phyloP scores from a whole-genome alignment of 1,140 invertebrate species.

The Dermatophagoides farinae region DNA sequence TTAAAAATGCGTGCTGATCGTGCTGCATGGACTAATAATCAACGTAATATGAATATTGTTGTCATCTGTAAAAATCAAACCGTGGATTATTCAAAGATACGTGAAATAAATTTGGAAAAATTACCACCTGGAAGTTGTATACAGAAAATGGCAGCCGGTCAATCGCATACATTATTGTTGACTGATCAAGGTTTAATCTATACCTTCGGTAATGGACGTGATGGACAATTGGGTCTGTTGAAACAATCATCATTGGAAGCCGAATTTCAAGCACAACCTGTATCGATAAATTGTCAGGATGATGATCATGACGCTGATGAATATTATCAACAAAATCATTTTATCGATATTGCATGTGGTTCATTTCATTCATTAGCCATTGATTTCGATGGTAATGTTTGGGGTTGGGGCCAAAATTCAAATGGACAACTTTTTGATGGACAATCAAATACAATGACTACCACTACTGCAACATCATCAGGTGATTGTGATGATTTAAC shows the following conservation, averaged over 20 bases:
- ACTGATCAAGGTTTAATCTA: constrained; percentile 41
- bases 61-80: too few relatives aligned
- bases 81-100: not conserved
- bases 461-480: not conserved
- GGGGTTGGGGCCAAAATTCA: constrained; percentile 42
- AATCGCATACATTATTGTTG: constrained; percentile 42
- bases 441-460: not conserved
- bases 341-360: constrained; percentile 21
- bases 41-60: not conserved
- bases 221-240: constrained; percentile 46
- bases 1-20: constrained; percentile 2
- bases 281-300: not conserved
- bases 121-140: constrained; percentile 2
- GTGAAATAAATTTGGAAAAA: not conserved
- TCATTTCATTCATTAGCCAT: constrained; percentile 25
- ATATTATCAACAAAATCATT: constrained; percentile 22
- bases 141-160: constrained; percentile 39
- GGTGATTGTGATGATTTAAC: not conserved
- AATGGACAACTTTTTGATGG: constrained; percentile 28
- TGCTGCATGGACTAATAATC: not conserved
- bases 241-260: constrained; percentile 17
- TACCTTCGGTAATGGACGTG: constrained; percentile 45
- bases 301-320: not conserved
- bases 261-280: not conserved
- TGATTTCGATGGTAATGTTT: constrained; percentile 25